Evolutionary conservation across 2,888 invertebrate species (phyloP), one percentile per base, ranked within the genome.

Genomic region (Cheilosia pagana): DNA sequence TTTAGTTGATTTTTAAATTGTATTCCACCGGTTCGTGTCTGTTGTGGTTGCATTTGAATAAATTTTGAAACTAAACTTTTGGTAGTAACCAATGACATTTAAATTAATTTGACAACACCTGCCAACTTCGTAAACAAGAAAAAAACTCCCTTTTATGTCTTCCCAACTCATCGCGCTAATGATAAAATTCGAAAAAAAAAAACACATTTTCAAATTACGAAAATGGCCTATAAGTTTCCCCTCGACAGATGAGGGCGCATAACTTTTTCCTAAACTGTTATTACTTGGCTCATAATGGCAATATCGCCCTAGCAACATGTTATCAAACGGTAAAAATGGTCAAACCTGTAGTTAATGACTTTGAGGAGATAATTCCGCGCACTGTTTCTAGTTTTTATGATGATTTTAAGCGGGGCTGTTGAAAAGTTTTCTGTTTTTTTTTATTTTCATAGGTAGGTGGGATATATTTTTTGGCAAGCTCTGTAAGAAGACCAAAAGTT

Each of bases 291-390:
- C 53, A 45, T 74, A 67, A 74, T 67, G 60, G 67, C 21, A 35
- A 48, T 67, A 59, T 59, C 67, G 55, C 16, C 35, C 31, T 19
- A 12, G 50, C 72, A 74, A 60, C 67, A 74, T 79, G 65, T 65
- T 72, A 53, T 74, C 2, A 43, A 65, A 67, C 74, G 79, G 67
- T 74, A 67, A 74, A 53, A 67, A 74, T 65, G 79, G 79, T 79
- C 79, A 79, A 79, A 74, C 74, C 79, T 79, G 79, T 60, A 79
- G 74, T 67, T 79, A 79, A 79, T 74, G 74, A 74, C 14, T 10
- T 74, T 43, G 60, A 53, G 59, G 50, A 74, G 72, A 79, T 52
- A 48, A 74, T 59, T n/a, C 45, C 8, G 12, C 14, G 12, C 39
- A 48, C 39, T 45, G 48, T 59, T 70, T 57, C 8, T 71, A 50